phyloP scores from a whole-genome alignment of 2,888 invertebrate species.

The Mactromeris polynyma region DNA sequence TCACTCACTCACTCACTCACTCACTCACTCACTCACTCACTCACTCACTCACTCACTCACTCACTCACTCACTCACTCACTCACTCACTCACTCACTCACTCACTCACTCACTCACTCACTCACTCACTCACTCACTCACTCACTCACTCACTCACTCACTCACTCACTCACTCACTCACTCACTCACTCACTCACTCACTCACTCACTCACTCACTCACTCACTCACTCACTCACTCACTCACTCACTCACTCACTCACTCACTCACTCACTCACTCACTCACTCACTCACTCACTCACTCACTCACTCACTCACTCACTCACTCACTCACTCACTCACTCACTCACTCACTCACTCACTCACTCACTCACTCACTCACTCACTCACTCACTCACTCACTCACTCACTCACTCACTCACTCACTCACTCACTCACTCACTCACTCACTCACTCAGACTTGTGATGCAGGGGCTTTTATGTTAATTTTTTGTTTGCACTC shows the following conservation, averaged over 20 bases:
- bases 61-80: neutral
- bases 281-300: neutral
- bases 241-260: slow-evolving; percentile 2
- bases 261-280: slow-evolving; percentile 2
- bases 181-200: slow-evolving; percentile 2
- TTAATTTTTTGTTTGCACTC: too few relatives aligned
- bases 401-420: slow-evolving; percentile 2
- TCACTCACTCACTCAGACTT: slow-evolving; percentile 26
- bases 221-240: slow-evolving; percentile 2
- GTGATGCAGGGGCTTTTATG: too few relatives aligned
- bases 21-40: neutral
- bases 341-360: neutral
- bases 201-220: slow-evolving; percentile 2
- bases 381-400: neutral
- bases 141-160: neutral
- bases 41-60: neutral
- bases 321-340: neutral
- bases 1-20: neutral
- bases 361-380: neutral
- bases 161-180: neutral
- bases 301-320: neutral
- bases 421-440: slow-evolving; percentile 27
- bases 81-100: neutral
- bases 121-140: neutral
- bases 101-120: neutral